Percentiles rank a stretch among this genome's conserved stretches.
These are phyloP conservation scores for Salvelinus alpinus DNA, from an alignment of 2,113 vertebrate species.

Conservation along the genomic window DNA sequence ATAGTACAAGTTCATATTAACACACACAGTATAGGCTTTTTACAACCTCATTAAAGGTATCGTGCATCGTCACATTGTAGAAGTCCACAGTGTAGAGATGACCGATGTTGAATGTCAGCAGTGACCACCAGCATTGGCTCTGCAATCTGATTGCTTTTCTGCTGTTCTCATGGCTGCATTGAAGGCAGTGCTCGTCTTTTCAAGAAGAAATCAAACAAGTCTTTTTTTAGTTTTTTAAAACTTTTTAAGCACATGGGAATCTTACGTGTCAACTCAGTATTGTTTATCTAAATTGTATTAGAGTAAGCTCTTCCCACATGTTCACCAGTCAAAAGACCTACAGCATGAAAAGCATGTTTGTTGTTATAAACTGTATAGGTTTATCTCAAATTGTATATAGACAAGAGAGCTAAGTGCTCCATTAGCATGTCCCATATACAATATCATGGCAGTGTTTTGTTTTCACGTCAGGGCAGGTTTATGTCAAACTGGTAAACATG, in stretches of 20 bases:
- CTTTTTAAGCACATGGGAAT: background rate
- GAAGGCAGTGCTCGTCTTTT: background rate
- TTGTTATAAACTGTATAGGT: background rate
- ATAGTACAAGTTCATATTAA: background rate
- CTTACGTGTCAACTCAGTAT: background rate
- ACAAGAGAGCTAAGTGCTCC: background rate
- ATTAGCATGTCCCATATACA: background rate
- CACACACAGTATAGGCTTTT: too few species aligned
- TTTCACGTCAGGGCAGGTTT: background rate
- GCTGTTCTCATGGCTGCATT: background rate
- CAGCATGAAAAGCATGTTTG: background rate
- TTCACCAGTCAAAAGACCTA: too few species aligned
- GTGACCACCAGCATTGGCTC: background rate
- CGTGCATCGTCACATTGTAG: background rate
- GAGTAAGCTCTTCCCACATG: background rate
- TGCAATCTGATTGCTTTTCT: background rate
- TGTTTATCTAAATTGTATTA: background rate
- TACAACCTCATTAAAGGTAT: background rate
- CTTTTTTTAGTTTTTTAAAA: background rate
- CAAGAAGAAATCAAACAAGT: background rate
- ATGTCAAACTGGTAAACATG: too few species aligned
- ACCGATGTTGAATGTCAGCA: background rate
- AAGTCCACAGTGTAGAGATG: background rate
- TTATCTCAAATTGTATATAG: background rate
- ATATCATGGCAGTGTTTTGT: background rate